phyloP scores from a whole-genome alignment of 2,113 vertebrate species.

The Chlorodrepanis virens region DNA sequence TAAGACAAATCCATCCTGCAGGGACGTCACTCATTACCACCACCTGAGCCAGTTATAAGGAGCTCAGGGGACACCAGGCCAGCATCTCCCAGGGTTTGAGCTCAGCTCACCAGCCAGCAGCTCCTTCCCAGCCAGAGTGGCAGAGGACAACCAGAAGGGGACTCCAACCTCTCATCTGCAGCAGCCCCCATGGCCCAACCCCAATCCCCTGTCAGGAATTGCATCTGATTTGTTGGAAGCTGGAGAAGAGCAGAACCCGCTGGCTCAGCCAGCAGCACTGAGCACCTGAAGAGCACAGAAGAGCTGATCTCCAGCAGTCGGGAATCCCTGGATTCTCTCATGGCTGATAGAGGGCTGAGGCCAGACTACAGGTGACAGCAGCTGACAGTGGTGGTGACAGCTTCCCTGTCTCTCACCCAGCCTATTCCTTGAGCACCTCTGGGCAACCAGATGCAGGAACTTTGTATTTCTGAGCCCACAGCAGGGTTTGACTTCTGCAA shows the following conservation, averaged over 20 bases:
- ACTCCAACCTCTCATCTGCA: neutral
- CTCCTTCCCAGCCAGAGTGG: neutral
- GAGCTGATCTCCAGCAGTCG: neutral
- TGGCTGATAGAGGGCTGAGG: neutral
- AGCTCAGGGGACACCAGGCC: neutral
- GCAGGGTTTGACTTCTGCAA: neutral
- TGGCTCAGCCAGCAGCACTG: neutral
- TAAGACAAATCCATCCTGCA: neutral
- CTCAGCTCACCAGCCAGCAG: neutral
- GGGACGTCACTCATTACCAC: neutral
- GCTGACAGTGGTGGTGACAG: neutral
- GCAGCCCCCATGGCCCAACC: fast-evolving
- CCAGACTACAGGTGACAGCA: neutral
- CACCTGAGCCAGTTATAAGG: neutral
- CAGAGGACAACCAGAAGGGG: neutral
- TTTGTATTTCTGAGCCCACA: neutral
- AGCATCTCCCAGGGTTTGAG: fast-evolving
- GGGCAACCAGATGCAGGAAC: neutral
- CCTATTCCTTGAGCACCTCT: neutral
- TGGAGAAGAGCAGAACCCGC: neutral
- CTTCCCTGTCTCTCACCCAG: neutral
- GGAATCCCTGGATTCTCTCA: neutral
- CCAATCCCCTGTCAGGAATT: neutral
- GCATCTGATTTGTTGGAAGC: fast-evolving
- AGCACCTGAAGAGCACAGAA: neutral